Base-by-base conservation (phyloP, 1,140 invertebrate genomes). In the Meteorus sp. region DNA sequence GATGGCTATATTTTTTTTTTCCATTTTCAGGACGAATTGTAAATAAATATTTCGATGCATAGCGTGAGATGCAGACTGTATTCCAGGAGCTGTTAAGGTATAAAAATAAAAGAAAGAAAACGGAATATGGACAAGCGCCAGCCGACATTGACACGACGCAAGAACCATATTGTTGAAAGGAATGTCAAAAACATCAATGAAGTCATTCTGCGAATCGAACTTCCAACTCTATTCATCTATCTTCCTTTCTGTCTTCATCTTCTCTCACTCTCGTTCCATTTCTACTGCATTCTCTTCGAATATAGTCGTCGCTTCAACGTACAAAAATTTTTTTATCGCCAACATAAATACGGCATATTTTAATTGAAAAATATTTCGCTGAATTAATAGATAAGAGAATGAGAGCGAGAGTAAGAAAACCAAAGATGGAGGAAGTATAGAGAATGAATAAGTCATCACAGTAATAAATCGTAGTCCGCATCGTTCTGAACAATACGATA, bases 11-110 rank as follows among this genome's bases (percentile, higher is more conserved):
- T 35, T 22, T 20, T 8, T 29, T 55, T 1, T 53, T 59, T 31
- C 13, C 69, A 84, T 81, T 80, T 82, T 57, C 86, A 87, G 70
- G 86, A 88, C 62, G 86, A 88, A 78, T 77, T 88, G 78, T 88
- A 86, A 84, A 74, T 70, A 73, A 53, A 47, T 43, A 56, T 56
- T 41, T 54, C 48, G n/a, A 19, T 58, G 31, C 23, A 43, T 58
- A 47, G 54, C 50, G 56, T 50, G 48, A 66, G 56, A 51, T 54
- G 57, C 73, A 78, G 75, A 76, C 74, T 78, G 73, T 78, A 78
- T 78, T 78, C 76, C 75, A 78, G 71, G 75, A 73, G 76, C 72
- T 75, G 70, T 66, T 57, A 58, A 61, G 69, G n/a, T n/a, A n/a
- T 54, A 47, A 61, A 63, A 47, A 65, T 59, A 67, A 56, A 54